Evolutionary conservation across 2,113 vertebrate genomes (phyloP), one percentile per base, ranked within the genome.

Genomic region (Megaceryle maxima): DNA sequence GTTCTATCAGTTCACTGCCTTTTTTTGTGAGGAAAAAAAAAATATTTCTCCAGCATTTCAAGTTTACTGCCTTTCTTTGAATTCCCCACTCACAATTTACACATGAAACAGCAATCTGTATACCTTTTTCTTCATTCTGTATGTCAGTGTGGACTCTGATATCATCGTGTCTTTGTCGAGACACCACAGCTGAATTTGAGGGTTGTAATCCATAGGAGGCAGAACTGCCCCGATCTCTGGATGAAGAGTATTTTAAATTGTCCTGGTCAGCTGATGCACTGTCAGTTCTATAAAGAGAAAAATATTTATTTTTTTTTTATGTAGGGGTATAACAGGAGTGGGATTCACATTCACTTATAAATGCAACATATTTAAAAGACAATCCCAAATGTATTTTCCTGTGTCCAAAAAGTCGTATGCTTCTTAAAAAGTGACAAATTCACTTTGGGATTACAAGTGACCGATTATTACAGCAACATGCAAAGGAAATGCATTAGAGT

Each of bases 191-290:
- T 98, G 98, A 98, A 98, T 98, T 99, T 94, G 98, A 98, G 97
- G 98, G 97, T 95, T 98, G 98, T 95, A 98, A 98, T 98, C 99
- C 98, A 97, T 98, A 99, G 95, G 98, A 98, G 69, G 98, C 98
- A 98, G 98, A 98, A 96, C 97, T 98, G 98, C 98, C 98, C 88
- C 98, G 98, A 93, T 99, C 99, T 98, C 98, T 98, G 95, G 99
- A 98, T 97, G 98, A 97, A 94, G 98, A 98, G 93, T 98, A 99
- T 98, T 99, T 99, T 98, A 99, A 98, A 98, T 98, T 98, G 97
- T 99, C 99, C 98, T 99, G 98, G 97, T 99, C 98, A 97, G 98
- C 98, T 98, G 99, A 98, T 98, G 98, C 98, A 98, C 98, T 98
- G 97, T 99, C 99, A 98, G 98, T 98, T 99, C 99, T 99, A 98